Evolutionary conservation across 2,888 invertebrate species (phyloP).

Genomic region (Polydrusus tereticollis): DNA sequence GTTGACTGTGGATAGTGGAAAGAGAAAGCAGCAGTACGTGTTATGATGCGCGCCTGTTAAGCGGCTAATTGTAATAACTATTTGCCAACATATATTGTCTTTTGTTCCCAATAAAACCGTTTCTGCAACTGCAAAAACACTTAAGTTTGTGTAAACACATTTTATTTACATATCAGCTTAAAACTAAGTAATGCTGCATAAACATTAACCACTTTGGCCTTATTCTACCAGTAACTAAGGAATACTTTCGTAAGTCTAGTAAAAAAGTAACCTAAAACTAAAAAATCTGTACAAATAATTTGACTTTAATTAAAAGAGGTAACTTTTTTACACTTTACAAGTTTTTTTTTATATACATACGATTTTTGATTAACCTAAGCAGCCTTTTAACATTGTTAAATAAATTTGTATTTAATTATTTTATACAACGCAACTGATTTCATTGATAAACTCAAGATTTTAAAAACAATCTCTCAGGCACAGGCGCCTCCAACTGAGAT

Average conservation of each 20-base stretch:
- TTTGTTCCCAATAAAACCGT: too few species aligned
- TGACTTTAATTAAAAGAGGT: not conserved
- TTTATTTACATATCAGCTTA: not conserved
- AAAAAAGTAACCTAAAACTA: not conserved
- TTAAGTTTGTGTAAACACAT: not conserved
- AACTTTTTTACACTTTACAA: conserved; percentile 14
- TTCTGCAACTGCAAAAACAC: not conserved
- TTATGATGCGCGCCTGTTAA: too few species aligned
- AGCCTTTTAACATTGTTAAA: not conserved
- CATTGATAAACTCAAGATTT: too few species aligned
- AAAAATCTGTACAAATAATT: not conserved
- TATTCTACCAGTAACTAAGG: not conserved
- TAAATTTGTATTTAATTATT: too few species aligned
- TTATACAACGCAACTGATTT: too few species aligned
- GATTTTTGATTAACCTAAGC: not conserved
- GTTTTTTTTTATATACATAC: not conserved
- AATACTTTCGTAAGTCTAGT: not conserved
- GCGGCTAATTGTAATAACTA: too few species aligned
- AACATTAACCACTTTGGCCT: not conserved
- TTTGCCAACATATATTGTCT: too few species aligned
- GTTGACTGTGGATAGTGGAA: too few species aligned
- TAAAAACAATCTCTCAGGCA: too few species aligned
- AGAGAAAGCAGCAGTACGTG: too few species aligned
- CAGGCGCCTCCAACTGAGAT: too few species aligned
- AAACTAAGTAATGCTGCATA: not conserved